Conservation (phyloP, 2,797 vertebrate genomes). For the Poecile montanus region DNA sequence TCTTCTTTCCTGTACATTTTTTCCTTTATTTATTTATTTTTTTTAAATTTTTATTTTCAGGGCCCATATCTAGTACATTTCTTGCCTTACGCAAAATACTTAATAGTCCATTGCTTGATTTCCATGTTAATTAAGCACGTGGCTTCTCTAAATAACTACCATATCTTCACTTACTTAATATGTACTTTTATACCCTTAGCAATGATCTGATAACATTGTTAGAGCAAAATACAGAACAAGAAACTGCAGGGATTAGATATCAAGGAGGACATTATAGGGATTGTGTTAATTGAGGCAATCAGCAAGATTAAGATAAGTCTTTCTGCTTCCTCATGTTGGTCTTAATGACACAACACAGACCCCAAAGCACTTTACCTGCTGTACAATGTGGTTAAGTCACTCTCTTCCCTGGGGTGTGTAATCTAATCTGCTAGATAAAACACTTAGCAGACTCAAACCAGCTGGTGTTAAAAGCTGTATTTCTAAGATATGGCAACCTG, state of each 20-base stretch:
- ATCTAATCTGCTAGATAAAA: constrained; percentile 57
- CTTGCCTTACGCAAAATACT: neutral
- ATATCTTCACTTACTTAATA: neutral
- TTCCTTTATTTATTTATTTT: neutral
- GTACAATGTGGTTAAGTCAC: constrained; percentile 15
- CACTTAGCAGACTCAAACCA: constrained; percentile 47
- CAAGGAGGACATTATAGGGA: constrained; percentile 23
- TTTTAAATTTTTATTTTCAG: neutral
- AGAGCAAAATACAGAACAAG: constrained; percentile 45
- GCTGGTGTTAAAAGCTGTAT: constrained; percentile 40
- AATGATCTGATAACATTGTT: constrained; percentile 49
- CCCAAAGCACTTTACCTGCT: constrained; percentile 60
- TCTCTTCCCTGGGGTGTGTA: constrained; percentile 42
- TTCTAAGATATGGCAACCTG: constrained; percentile 18
- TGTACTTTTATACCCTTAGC: constrained; percentile 2
- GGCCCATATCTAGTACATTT: neutral
- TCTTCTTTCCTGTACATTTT: neutral
- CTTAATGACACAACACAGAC: constrained; percentile 40
- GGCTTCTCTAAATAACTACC: neutral
- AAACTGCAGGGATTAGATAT: constrained; percentile 17
- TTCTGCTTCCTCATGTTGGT: constrained; percentile 29
- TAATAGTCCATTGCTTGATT: constrained; percentile 39
- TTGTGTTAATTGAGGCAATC: constrained; percentile 53
- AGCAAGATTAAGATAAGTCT: constrained; percentile 60
- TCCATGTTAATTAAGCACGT: constrained; percentile 40